Evolutionary conservation across 2,888 invertebrate genomes (phyloP).

Genomic region (Drosophila emarginata): DNA sequence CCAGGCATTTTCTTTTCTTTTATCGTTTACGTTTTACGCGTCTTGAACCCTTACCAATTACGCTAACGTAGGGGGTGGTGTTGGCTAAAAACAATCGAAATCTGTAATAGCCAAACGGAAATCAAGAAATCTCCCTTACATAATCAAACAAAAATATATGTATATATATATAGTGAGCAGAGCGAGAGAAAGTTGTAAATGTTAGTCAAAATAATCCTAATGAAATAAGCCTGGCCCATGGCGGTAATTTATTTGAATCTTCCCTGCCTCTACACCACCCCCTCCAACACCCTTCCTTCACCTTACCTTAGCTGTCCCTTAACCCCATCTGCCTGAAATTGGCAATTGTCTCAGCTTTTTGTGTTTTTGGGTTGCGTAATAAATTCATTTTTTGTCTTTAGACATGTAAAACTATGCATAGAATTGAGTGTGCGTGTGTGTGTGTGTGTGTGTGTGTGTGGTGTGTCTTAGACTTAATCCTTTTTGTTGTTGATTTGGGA

Average conservation of each 20-base stretch:
- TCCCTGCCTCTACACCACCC: constrained; percentile 27
- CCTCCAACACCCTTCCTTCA: neutral
- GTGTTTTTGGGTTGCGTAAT: constrained; percentile 72
- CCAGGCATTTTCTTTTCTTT: constrained; percentile 75
- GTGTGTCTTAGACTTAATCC: constrained; percentile 75
- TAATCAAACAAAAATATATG: neutral
- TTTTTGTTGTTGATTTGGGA: constrained; percentile 78
- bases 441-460: constrained; percentile 36
- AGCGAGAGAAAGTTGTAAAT: constrained; percentile 23
- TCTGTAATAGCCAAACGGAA: constrained; percentile 57
- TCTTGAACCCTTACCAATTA: constrained; percentile 7
- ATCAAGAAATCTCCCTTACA: constrained; percentile 54
- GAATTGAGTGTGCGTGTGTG: constrained; percentile 14
- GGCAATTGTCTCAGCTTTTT: constrained; percentile 78
- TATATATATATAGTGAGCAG: neutral
- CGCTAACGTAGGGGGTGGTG: neutral
- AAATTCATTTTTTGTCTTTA: constrained; percentile 78
- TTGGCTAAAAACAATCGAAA: constrained; percentile 30
- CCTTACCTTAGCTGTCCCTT: neutral
- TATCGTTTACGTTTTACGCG: constrained; percentile 65
- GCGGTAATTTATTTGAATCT: constrained; percentile 77
- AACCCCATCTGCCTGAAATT: constrained; percentile 51
- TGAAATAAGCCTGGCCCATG: constrained; percentile 78
- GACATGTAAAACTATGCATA: constrained; percentile 65
- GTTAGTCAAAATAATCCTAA: constrained; percentile 71